Base-by-base conservation (phyloP, 2,888 invertebrate species). In the Malthinus flaveolus region DNA sequence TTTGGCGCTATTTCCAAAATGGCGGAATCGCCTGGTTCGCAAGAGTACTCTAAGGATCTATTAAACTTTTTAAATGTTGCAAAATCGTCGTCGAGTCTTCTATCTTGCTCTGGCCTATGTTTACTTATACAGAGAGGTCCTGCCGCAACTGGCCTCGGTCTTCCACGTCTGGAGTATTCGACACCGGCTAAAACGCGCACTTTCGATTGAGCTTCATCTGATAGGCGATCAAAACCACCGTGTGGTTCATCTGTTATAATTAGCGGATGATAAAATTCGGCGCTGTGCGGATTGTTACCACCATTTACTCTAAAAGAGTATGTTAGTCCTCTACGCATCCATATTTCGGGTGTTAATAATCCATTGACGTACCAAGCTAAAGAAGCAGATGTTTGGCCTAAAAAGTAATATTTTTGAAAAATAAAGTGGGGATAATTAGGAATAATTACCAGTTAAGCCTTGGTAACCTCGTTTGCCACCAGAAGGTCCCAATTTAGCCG, bases 341-440 rank as follows among this genome's bases (percentile, higher is more conserved):
- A 94, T 61, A 97, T 80, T 77, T 95, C 94, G 0, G 95, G 95
- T 48, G 89, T 87, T 68, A 96, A 81, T 71, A 87, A 86, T 0
- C 96, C 96, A 78, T 97, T 95, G 61, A 97, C 90, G 79, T 95
- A 97, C 94, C 95, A 96, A 8, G 93, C 89, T 39, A 91, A 80
- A 0, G 87, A 89, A 67, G 85, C 88, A 34, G 86, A 85, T 31
- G 85, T 85, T 75, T 87, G 87, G 1, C 85, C 86, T 85, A 37
- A 32, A 13, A 49, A 5, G 23, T 23, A 23, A 23, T 3, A 23
- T 23, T 23, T 23, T 23, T 23, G 42, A 44, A 23, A 23, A 44
- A 44, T 37, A 11, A 12, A 11, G 1, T 37, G 12, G 10, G 10
- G 37, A 46, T 4, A 23, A 23, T 23, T 23, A 42, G 42, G 6